Conservation (phyloP, 1,140 invertebrate genomes). For the Lepidurus apus region DNA sequence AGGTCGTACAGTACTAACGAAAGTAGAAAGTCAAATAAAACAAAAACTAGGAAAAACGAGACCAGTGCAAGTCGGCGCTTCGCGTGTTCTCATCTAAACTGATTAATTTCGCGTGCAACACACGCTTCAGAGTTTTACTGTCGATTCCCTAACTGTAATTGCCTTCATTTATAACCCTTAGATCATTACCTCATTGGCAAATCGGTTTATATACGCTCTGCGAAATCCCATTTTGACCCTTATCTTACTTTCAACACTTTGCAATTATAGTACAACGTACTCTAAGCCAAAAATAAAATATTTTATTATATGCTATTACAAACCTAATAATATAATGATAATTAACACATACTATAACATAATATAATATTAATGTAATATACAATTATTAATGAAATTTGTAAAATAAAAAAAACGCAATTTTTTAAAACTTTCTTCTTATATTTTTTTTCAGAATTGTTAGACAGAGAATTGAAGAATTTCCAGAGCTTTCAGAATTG, state of each 20-base stretch:
- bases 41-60: background rate
- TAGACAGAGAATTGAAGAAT: too few species aligned
- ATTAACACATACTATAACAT: too few species aligned
- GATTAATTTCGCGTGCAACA: background rate
- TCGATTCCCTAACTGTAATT: slow-evolving; percentile 10
- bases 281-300: too few species aligned
- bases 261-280: too few species aligned
- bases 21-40: background rate
- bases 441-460: too few species aligned
- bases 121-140: background rate
- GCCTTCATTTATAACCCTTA: background rate
- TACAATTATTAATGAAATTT: too few species aligned
- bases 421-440: too few species aligned
- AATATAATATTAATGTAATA: too few species aligned
- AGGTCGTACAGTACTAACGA: background rate
- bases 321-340: too few species aligned
- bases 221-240: background rate
- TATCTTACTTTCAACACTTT: background rate
- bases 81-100: slow-evolving; percentile 2
- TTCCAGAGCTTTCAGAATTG: too few species aligned
- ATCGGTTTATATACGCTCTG: background rate
- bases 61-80: background rate
- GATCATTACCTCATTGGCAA: background rate
- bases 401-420: too few species aligned
- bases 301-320: too few species aligned